These are phyloP conservation scores for Drosophila longiperda DNA, from an alignment of 2,888 invertebrate species.

Conservation along the genomic window DNA sequence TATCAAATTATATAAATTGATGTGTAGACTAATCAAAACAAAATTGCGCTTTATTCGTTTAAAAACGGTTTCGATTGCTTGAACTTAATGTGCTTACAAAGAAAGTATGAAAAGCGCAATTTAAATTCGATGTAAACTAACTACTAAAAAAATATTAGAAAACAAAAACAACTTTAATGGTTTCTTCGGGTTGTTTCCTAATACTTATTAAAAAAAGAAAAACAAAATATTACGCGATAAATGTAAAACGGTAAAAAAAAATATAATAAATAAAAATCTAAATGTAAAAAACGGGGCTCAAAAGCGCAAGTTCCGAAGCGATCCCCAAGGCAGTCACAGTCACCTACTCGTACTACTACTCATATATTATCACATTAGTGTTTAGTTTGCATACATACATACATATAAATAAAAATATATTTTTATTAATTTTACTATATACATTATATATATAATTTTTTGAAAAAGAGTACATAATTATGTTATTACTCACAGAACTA, in stretches of 20 bases:
- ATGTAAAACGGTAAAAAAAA: conserved; percentile 29
- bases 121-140: conserved; percentile 41
- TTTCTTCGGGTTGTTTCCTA: conserved; percentile 79
- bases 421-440: conserved; percentile 19
- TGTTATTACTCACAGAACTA: conserved; percentile 77
- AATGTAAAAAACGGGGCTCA: conserved; percentile 23
- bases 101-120: conserved; percentile 7
- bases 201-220: conserved; percentile 21
- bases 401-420: conserved; percentile 11
- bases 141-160: conserved; percentile 12
- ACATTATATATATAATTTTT: conserved; percentile 45
- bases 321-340: conserved; percentile 52
- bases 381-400: conserved; percentile 54
- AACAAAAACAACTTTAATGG: conserved; percentile 64
- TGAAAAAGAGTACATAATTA: conserved; percentile 51
- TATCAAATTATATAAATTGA: conserved; percentile 12
- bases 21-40: conserved; percentile 17
- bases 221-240: conserved; percentile 19
- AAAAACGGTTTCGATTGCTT: conserved; percentile 69
- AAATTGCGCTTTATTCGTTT: conserved; percentile 9
- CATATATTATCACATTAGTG: conserved; percentile 74
- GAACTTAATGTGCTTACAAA: conserved; percentile 16
- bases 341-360: conserved; percentile 70
- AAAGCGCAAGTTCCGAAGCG: conserved; percentile 2
- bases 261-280: conserved; percentile 9